Base-by-base conservation (phyloP, 2,888 invertebrate species). In the Erynnis tages region DNA sequence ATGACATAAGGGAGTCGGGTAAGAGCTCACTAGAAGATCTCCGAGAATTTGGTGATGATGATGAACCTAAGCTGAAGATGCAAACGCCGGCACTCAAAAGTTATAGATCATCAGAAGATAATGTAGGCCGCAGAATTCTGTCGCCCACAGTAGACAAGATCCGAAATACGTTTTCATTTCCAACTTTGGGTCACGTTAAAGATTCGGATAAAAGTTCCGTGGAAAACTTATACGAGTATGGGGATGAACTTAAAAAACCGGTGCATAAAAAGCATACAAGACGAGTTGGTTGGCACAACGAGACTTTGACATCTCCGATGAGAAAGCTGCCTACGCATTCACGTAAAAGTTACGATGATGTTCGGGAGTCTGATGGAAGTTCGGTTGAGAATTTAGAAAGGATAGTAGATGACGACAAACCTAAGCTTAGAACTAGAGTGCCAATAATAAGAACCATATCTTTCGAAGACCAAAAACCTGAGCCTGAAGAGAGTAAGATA, bases 371-470 rank as follows among this genome's bases (percentile, higher is more conserved):
- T 11, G 27, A 30, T 13, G 43, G 8, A 21, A 44, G 34, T 13
- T 44, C 50, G 1, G 29, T 27, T 35, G 21, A 35, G 13, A 37
- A 29, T 44, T 29, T 50, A 25, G 37, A 44, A 10, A 29, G 7
- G 21, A 16, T 29, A n/a, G 8, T 1, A 16, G 14, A 19, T 35
- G 10, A 14, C 7, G 37, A 37, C 19, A 37, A 21, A 14, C n/a
- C 21, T 52, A 44, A 37, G 4, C 16, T 27, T 27, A 30, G 48
- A 47, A 29, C 19, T 5, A 44, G 35, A 37, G 53, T 40, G 45
- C 49, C 57, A 44, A 46, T 65, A 69, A 13, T 71, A 74, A 79
- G 76, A 57, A 70, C 68, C 54, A 73, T 77, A 60, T 69, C 72
- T 48, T 58, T 67, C 38, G 73, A 68, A 23, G 58, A 38, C 11